Evolutionary conservation across 2,888 invertebrate species (phyloP).

Genomic region (Spilosoma lubricipeda): DNA sequence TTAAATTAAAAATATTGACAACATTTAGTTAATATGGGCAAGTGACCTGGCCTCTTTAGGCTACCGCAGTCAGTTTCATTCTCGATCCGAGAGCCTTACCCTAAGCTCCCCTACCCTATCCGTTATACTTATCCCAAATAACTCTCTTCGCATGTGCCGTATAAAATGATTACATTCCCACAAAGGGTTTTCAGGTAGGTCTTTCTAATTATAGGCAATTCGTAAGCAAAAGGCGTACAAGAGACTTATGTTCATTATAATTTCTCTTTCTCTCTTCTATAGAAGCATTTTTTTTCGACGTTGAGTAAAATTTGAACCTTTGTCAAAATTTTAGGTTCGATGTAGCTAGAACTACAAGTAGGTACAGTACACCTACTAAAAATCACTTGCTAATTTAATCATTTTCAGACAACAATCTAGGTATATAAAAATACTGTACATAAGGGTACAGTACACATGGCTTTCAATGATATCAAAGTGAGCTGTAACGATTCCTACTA

Average conservation of each 20-base stretch:
- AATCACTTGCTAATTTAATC: too few species aligned
- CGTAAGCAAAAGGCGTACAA: not conserved
- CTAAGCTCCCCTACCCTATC: not conserved
- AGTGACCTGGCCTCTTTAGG: too few species aligned
- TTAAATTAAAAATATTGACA: conserved; percentile 8
- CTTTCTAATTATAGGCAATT: not conserved
- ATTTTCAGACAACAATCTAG: too few species aligned
- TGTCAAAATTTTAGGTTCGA: not conserved
- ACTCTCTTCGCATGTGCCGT: not conserved
- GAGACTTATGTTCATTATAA: not conserved
- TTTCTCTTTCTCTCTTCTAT: conserved; percentile 1
- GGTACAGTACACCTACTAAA: too few species aligned
- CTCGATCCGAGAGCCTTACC: not conserved
- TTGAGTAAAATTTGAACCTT: not conserved
- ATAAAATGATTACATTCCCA: not conserved
- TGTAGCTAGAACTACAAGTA: too few species aligned
- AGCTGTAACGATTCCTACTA: not conserved
- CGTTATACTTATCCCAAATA: not conserved
- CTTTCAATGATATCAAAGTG: not conserved
- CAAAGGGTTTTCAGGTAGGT: not conserved
- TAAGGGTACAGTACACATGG: too few species aligned
- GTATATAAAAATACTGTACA: too few species aligned
- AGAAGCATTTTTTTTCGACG: not conserved
- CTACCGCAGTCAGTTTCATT: not conserved
- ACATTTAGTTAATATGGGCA: not conserved